These are phyloP conservation scores for Malurus leucopterus DNA, from an alignment of 2,797 vertebrate genomes.

Conservation along the genomic window DNA sequence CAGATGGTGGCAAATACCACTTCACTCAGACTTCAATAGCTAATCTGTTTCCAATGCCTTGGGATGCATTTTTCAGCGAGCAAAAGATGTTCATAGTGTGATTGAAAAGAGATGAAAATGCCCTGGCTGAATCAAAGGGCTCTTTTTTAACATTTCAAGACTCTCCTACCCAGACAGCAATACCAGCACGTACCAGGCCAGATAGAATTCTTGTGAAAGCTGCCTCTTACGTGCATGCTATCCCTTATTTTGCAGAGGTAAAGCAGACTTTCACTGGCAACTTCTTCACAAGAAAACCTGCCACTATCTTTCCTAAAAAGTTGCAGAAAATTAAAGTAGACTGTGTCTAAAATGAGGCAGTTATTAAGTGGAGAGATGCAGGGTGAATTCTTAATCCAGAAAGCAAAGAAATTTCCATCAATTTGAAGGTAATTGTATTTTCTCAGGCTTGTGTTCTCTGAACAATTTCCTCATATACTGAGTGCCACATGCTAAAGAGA, in stretches of 20 bases:
- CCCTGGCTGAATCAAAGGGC: not conserved
- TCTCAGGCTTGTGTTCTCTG: not conserved
- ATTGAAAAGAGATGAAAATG: constrained; percentile 1
- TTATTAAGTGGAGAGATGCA: not conserved
- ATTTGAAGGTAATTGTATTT: not conserved
- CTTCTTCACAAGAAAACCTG: not conserved
- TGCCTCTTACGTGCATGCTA: not conserved
- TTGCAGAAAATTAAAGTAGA: not conserved
- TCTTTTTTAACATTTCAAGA: not conserved
- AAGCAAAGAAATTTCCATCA: not conserved
- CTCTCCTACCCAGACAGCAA: not conserved
- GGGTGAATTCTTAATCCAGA: not conserved
- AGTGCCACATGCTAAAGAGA: not conserved
- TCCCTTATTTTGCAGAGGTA: not conserved
- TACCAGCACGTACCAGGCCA: not conserved
- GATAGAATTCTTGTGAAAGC: not conserved
- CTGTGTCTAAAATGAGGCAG: not conserved
- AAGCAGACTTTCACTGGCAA: not conserved
- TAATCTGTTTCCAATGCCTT: constrained; percentile 4
- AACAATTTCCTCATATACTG: not conserved
- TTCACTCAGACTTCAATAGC: constrained; percentile 16
- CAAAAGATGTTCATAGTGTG: not conserved
- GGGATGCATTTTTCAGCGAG: not conserved
- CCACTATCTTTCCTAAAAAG: not conserved
- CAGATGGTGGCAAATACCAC: constrained; percentile 40